Conservation (phyloP, 2,113 vertebrate species). For the Silurus meridionalis region DNA sequence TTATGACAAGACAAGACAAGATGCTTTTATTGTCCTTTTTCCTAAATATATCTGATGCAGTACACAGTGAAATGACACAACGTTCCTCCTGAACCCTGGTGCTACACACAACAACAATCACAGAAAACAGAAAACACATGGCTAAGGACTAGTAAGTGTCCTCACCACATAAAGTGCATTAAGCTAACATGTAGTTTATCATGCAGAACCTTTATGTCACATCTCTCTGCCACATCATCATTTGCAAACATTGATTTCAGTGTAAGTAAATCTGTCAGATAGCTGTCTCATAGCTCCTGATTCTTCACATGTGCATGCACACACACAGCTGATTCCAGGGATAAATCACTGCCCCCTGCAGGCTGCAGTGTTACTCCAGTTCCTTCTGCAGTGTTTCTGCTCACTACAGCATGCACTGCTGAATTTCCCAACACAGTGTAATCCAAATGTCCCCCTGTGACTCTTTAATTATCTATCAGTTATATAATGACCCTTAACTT, state of each 20-base stretch:
- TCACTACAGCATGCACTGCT: background rate
- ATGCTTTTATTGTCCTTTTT: too few species aligned
- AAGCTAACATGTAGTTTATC: background rate
- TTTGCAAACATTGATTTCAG: background rate
- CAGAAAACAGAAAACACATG: too few species aligned
- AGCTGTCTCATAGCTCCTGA: slow-evolving; percentile 2
- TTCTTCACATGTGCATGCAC: background rate
- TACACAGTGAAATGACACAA: too few species aligned
- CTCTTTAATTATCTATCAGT: background rate
- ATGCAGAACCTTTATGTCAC: background rate
- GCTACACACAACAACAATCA: too few species aligned
- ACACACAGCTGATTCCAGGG: background rate
- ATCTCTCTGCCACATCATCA: background rate
- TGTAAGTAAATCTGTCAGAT: background rate
- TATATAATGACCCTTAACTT: background rate
- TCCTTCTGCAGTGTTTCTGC: background rate
- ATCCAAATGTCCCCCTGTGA: background rate
- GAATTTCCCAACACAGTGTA: background rate
- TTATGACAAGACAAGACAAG: background rate
- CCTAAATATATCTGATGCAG: too few species aligned
- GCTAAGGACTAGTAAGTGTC: too few species aligned
- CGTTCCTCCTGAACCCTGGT: too few species aligned
- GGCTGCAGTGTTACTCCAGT: background rate
- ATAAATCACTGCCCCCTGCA: background rate
- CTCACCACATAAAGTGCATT: background rate